These are phyloP conservation scores for Ovibos moschatus DNA, from an alignment of 2,113 vertebrate species.

Conservation along the genomic window DNA sequence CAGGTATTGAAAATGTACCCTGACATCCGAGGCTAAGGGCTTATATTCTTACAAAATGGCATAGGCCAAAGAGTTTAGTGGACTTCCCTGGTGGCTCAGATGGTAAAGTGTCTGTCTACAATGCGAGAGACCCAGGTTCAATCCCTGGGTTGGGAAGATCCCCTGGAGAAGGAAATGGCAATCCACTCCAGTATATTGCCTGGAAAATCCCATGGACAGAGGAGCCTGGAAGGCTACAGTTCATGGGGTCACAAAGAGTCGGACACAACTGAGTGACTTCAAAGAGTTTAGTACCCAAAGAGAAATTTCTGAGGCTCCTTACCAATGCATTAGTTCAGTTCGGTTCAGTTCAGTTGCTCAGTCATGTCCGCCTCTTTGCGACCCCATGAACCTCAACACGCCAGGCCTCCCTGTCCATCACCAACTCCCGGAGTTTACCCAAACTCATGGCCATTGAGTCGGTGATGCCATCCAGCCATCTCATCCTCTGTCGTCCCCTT, in stretches of 20 bases:
- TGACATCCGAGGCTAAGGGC: neutral
- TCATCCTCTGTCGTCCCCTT: neutral
- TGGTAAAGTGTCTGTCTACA: too few species aligned
- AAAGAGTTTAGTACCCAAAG: neutral
- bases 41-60: neutral
- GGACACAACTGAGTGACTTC: too few species aligned
- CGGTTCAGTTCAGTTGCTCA: neutral
- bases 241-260: too few species aligned
- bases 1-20: neutral
- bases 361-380: accelerated
- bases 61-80: neutral
- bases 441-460: neutral
- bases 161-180: too few species aligned
- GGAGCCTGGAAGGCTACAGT: too few species aligned
- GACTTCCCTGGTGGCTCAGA: too few species aligned
- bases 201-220: too few species aligned
- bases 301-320: neutral
- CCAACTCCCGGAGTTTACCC: neutral
- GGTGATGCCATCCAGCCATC: neutral
- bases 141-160: too few species aligned
- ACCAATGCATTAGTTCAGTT: neutral
- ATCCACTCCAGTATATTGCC: too few species aligned
- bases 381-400: accelerated
- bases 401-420: neutral
- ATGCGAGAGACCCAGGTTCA: too few species aligned